Evolutionary conservation across 1,140 invertebrate species (phyloP).

Genomic region (Cheumatopsyche charites): DNA sequence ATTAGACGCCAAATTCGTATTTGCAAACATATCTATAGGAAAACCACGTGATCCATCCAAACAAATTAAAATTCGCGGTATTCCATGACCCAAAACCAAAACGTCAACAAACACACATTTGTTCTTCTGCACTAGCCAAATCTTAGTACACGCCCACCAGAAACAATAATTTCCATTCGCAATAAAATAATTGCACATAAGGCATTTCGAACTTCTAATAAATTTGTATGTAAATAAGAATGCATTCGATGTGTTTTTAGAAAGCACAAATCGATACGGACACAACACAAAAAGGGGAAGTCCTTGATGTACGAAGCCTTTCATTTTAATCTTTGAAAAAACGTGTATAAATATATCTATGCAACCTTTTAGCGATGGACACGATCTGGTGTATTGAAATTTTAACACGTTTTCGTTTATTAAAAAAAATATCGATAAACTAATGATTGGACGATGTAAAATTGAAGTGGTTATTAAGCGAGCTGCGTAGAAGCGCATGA

Average conservation of each 20-base stretch:
- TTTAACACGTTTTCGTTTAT: too few relatives aligned
- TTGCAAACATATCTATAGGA: background rate
- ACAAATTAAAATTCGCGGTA: conserved; percentile 11
- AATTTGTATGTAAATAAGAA: too few relatives aligned
- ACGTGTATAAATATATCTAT: too few relatives aligned
- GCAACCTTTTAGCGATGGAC: too few relatives aligned
- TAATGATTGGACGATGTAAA: too few relatives aligned
- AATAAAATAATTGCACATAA: too few relatives aligned
- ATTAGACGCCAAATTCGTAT: conserved; percentile 11
- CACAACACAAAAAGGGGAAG: conserved; percentile 3
- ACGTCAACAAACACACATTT: background rate
- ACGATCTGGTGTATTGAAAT: too few relatives aligned
- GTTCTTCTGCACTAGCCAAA: background rate
- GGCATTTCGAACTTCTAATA: too few relatives aligned
- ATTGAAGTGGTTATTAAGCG: background rate
- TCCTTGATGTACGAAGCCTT: conserved; percentile 14
- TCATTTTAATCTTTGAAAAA: background rate
- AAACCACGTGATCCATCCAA: background rate
- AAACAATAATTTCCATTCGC: too few relatives aligned
- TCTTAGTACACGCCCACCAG: background rate
- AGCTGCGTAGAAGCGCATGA: conserved; percentile 11
- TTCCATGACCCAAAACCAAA: conserved; percentile 12
- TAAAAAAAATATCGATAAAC: too few relatives aligned
- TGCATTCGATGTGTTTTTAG: background rate
- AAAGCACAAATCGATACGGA: background rate